Percentiles rank a stretch among this genome's conserved stretches.
Evolutionary conservation across 2,888 invertebrate species (phyloP).

Genomic region (Gari tellinella): DNA sequence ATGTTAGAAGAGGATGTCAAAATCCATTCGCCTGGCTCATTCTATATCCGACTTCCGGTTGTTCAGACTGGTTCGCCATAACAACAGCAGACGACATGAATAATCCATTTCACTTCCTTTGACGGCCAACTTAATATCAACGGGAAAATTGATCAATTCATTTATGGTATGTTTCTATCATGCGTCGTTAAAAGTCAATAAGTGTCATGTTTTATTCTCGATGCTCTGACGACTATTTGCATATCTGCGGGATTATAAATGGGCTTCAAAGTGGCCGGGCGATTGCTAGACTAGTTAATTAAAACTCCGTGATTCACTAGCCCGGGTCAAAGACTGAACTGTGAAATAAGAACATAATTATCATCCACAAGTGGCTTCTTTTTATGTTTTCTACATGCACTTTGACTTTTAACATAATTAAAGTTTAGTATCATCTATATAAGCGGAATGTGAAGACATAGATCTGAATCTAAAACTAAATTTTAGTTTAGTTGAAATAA

Average conservation of each 20-base stretch:
- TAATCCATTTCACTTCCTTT: conserved; percentile 64
- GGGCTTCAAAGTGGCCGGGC: conserved; percentile 38
- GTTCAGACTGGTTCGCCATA: conserved; percentile 53
- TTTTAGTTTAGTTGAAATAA: no score
- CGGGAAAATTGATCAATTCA: conserved; percentile 59
- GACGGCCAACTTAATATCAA: conserved; percentile 57
- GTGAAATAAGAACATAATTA: no score
- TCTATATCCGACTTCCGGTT: conserved; percentile 65
- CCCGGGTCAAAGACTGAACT: not conserved
- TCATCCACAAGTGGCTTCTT: no score
- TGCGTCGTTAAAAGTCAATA: conserved; percentile 62
- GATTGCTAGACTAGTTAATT: conserved; percentile 47
- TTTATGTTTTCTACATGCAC: no score
- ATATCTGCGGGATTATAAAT: conserved; percentile 51
- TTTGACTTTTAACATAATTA: no score
- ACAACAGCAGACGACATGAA: conserved; percentile 62
- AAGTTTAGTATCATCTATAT: no score
- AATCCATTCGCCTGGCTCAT: conserved; percentile 61
- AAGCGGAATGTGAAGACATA: no score
- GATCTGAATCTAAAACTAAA: no score
- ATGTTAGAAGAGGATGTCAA: conserved; percentile 49
- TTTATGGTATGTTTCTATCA: conserved; percentile 50
- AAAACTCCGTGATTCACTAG: conserved; percentile 48
- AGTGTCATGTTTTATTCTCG: conserved; percentile 56
- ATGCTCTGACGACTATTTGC: conserved; percentile 51